A percentile compares a stretch with the other conserved stretches of the same genome.
phyloP scores from a whole-genome alignment of 1,140 invertebrate species.

The Bombus waltoni region DNA sequence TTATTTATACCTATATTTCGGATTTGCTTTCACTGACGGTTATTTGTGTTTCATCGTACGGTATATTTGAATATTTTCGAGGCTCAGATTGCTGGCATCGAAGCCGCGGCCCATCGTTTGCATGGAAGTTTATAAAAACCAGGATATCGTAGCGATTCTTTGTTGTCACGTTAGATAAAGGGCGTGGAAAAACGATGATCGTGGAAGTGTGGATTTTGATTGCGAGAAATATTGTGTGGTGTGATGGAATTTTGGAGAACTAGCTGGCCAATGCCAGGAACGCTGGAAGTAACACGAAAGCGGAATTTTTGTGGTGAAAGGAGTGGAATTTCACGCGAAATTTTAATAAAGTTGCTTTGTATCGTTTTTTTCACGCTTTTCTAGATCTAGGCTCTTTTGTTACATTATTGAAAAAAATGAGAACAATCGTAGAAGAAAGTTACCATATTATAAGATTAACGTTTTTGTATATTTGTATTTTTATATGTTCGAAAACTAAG shows the following conservation, averaged over 20 bases:
- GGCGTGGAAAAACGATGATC: too few relatives aligned
- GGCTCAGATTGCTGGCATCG: background rate
- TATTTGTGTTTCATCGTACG: background rate
- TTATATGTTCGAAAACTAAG: too few relatives aligned
- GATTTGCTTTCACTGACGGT: background rate
- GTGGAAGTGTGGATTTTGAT: background rate
- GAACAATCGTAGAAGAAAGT: background rate
- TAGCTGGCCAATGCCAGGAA: background rate
- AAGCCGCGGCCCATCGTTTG: background rate
- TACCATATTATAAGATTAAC: too few relatives aligned
- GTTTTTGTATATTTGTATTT: too few relatives aligned
- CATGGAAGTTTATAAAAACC: background rate
- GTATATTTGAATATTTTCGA: background rate
- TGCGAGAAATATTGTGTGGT: background rate
- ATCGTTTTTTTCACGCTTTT: background rate
- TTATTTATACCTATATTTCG: background rate
- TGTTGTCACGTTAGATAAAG: background rate
- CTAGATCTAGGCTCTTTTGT: background rate
- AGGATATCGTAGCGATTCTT: background rate
- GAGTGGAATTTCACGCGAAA: background rate
- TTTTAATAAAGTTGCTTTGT: background rate
- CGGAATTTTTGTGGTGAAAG: background rate
- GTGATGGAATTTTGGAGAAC: background rate
- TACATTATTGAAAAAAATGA: background rate
- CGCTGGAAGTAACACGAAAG: background rate